Evolutionary conservation across 2,113 vertebrate species (phyloP), one percentile per base, ranked within the genome.

Genomic region (Todiramphus chloris): DNA sequence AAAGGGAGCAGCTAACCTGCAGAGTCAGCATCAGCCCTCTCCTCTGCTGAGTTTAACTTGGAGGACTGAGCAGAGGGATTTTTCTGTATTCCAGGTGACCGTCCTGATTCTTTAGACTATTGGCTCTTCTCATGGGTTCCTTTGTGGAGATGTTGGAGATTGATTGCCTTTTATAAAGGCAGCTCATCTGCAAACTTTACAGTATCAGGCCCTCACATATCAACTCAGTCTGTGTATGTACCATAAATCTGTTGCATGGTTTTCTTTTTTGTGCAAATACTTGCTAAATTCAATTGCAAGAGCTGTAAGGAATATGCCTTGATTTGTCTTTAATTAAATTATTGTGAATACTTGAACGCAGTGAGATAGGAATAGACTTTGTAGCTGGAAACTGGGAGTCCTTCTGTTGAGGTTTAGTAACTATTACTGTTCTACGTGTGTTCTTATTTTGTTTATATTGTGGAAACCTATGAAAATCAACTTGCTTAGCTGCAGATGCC

Each of bases 401-500:
- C 50, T 51, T 25, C 50, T 51, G 50, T 51, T 51, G 50, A 51
- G 50, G 50, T 51, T 51, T 51, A 51, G 23, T 24, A 51, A 51
- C 24, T 51, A 12, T 89, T 84, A 41, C 31, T 68, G 19, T 53
- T 93, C 17, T 83, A 11, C 0, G 5, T 70, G 58, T n/a, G 48
- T 84, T 92, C 35, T 75, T 93, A 46, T 69, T 93, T 93, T 84
- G 69, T 92, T 93, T 93, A 62, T 59, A 6, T 83, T 90, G 69
- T 89, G 31, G 67, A 90, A 88, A 70, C 6, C 16, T 43, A 87
- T 62, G 48, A 82, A 95, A 96, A 92, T 72, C 8, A 88, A 81
- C 44, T 91, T 86, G 7, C 24, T 90, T 83, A 83, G 64, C 30
- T 70, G 7, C 85, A 84, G 46, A 79, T 87, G 46, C 10, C 55